Percentiles rank a stretch among this genome's conserved stretches.
Evolutionary conservation across 2,113 vertebrate species (phyloP).

Genomic region (Thalassarche chlororhynchos): DNA sequence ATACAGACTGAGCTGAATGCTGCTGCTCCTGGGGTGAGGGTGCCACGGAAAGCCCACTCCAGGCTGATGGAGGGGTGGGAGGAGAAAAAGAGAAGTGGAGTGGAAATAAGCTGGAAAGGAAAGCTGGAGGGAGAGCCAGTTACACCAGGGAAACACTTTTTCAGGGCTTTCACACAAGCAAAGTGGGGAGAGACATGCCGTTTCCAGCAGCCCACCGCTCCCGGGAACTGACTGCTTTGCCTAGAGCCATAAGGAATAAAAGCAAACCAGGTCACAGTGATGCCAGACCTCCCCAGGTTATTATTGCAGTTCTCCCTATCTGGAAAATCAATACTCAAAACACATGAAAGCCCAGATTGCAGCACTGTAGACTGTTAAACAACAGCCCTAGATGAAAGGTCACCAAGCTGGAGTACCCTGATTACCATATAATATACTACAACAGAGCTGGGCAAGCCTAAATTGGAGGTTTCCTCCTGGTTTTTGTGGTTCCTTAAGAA

Average conservation of each 20-base stretch:
- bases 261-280: background rate
- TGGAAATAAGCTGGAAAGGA: background rate
- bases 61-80: accelerated
- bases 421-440: background rate
- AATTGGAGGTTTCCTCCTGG: background rate
- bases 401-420: background rate
- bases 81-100: background rate
- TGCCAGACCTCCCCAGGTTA: background rate
- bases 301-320: background rate
- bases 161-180: background rate
- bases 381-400: background rate
- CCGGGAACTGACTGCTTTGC: background rate
- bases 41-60: background rate
- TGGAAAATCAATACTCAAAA: conserved; percentile 26
- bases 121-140: background rate
- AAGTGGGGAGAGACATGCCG: background rate
- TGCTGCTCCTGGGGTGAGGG: background rate
- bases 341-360: background rate
- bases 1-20: background rate
- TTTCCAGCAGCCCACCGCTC: background rate
- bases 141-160: background rate
- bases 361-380: background rate
- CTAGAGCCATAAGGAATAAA: background rate
- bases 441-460: background rate
- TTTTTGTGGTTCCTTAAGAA: background rate